Conservation (phyloP, 2,888 invertebrate species). For the Clunio marinus region DNA sequence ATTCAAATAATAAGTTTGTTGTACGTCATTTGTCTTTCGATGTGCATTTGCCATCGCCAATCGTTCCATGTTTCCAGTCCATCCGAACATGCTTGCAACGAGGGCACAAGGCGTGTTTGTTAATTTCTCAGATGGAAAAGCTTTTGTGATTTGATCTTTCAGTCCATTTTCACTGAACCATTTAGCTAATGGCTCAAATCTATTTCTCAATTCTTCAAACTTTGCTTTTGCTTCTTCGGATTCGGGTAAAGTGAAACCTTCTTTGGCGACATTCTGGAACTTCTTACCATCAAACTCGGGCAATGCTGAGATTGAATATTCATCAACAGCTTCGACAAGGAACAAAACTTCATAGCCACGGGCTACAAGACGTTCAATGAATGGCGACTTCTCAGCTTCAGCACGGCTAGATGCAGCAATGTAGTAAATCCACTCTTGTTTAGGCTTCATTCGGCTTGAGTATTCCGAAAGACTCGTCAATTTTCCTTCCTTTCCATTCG, state of each 20-base stretch:
- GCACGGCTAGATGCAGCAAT: slow-evolving; percentile 83
- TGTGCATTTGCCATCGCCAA: slow-evolving; percentile 93
- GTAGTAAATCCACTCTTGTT: slow-evolving; percentile 93
- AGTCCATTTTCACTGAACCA: slow-evolving; percentile 84
- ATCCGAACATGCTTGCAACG: slow-evolving; percentile 94
- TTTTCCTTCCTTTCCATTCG: slow-evolving; percentile 57
- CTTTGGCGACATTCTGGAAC: slow-evolving; percentile 99
- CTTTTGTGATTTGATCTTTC: slow-evolving; percentile 74
- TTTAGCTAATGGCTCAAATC: slow-evolving; percentile 82
- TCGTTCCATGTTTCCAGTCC: slow-evolving; percentile 99
- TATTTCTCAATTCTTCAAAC: slow-evolving; percentile 68
- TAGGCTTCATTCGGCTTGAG: slow-evolving; percentile 89
- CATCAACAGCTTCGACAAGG: slow-evolving; percentile 95
- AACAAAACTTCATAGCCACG: slow-evolving; percentile 95
- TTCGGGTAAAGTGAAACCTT: slow-evolving; percentile 85
- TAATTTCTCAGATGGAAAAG: slow-evolving; percentile 80
- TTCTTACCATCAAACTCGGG: slow-evolving; percentile 98
- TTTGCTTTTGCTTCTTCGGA: slow-evolving; percentile 66
- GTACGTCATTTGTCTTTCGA: slow-evolving; percentile 89
- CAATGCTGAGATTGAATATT: slow-evolving; percentile 91
- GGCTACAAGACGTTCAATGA: slow-evolving; percentile 87
- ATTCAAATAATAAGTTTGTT: slow-evolving; percentile 77
- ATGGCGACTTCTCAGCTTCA: slow-evolving; percentile 88
- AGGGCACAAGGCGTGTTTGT: slow-evolving; percentile 92
- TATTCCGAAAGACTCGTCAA: slow-evolving; percentile 81